A percentile compares a stretch with the other conserved stretches of the same genome.
Conservation (phyloP, 1,140 invertebrate species). For the Macrocentrus cingulum region DNA sequence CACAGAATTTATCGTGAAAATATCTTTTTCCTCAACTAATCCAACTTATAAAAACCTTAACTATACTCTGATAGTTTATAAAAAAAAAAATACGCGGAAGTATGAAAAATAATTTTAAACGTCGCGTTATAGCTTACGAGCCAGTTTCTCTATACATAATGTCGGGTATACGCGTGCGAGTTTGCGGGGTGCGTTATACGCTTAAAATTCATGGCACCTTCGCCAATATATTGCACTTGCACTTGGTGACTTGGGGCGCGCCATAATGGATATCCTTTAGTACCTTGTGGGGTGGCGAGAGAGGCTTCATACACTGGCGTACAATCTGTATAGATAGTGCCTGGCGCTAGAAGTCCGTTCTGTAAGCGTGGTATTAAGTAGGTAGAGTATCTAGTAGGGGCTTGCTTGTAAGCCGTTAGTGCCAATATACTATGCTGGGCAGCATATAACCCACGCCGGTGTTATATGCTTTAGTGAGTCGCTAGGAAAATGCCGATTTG, state of each 20-base stretch:
- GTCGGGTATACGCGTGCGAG: constrained; percentile 1
- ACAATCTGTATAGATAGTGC: constrained; percentile 32
- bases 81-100: too few relatives aligned
- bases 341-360: constrained; percentile 30
- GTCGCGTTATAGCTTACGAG: too few relatives aligned
- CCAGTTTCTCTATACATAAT: too few relatives aligned
- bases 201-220: constrained; percentile 48
- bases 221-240: constrained; percentile 44
- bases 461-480: constrained; percentile 35
- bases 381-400: constrained; percentile 45
- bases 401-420: constrained; percentile 54
- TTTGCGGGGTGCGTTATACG: constrained; percentile 27
- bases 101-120: too few relatives aligned
- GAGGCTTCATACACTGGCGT: constrained; percentile 1
- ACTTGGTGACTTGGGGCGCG: constrained; percentile 35
- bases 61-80: too few relatives aligned
- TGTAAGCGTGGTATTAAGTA: constrained; percentile 43
- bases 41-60: too few relatives aligned
- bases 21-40: too few relatives aligned
- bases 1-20: too few relatives aligned
- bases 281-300: constrained; percentile 24
- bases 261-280: constrained; percentile 48
- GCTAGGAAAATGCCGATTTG: constrained; percentile 14
- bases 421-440: constrained; percentile 45
- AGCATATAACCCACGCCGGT: constrained; percentile 35